Base-by-base conservation (phyloP, 92 coral and sea anemone species). In the Zoanthus sansibaricus region DNA sequence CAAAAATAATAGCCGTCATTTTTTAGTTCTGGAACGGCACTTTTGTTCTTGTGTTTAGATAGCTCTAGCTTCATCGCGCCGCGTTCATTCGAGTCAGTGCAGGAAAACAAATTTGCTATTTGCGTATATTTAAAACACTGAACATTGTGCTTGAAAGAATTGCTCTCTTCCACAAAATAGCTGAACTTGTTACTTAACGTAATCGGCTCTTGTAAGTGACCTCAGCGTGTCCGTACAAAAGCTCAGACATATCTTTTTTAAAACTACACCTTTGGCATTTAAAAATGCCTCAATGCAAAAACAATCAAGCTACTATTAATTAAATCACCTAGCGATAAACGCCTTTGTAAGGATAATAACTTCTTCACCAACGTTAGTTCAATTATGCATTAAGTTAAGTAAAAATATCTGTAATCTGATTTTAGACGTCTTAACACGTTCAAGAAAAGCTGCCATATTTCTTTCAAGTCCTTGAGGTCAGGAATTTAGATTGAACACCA, bases 391-490 rank as follows among this genome's bases (percentile, higher is more conserved):
- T 4, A 37, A 37, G 42, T 62, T 62, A 2, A n/a, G 69, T 9
- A 7, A 4, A n/a, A 62, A 62, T 62, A n/a, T 4, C 21, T 17
- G 9, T 20, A 62, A 62, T 62, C 25, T 16, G 69, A 62, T 62
- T 62, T 17, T 7, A 62, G 64, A 17, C 8, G 20, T 62, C 20
- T 15, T 21, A 17, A 18, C 9, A 7, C 25, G 13, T 48, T 12
- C 71, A 25, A 15, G 14, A 33, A 21, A 13, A 14, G 42, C 85
- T 80, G 74, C 46, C 30, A 80, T 21, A 21, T 80, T 49, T 80
- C 85, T 80, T 80, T 80, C 85, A 80, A 79, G 74, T 80, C 9
- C 13, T 64, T 49, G 47, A 11, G 85, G 59, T 80, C 85, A 64
- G 85, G 85, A 25, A 80, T 80, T 45, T 12, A 16, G 62, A 75